Percentiles rank a stretch among this genome's conserved stretches.
These are phyloP conservation scores for Capromys pilorides DNA, from an alignment of 2,797 vertebrate species.

Conservation along the genomic window DNA sequence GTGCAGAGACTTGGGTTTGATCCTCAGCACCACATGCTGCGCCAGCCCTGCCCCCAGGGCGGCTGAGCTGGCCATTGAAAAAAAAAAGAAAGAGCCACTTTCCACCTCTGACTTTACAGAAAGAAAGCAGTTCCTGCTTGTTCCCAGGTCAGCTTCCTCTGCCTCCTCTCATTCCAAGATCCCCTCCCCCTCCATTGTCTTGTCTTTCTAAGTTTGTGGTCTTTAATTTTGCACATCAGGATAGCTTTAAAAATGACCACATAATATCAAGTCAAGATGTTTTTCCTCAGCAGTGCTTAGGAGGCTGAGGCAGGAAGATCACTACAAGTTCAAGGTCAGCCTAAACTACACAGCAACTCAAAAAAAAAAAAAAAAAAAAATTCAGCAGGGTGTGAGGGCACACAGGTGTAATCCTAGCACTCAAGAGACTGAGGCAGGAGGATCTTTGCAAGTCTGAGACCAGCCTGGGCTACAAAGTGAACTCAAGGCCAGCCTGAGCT, in stretches of 20 bases:
- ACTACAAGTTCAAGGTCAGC: neutral
- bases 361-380: too few relatives aligned
- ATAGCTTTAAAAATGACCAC: conserved; percentile 8
- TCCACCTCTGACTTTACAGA: neutral
- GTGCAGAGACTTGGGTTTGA: too few relatives aligned
- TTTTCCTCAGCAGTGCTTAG: neutral
- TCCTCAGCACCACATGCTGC: too few relatives aligned
- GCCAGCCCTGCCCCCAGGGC: too few relatives aligned
- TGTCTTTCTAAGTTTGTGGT: neutral
- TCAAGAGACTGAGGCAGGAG: too few relatives aligned
- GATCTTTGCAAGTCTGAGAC: too few relatives aligned
- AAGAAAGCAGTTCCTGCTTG: conserved; percentile 15
- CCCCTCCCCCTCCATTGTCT: neutral
- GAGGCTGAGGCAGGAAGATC: neutral
- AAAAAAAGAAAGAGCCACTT: neutral
- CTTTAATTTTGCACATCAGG: neutral
- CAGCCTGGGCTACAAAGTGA: too few relatives aligned
- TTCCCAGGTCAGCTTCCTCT: conserved; percentile 7
- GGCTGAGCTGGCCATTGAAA: too few relatives aligned
- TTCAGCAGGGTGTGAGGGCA: too few relatives aligned
- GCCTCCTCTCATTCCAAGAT: neutral
- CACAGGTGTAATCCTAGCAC: too few relatives aligned
- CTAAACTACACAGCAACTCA: too few relatives aligned
- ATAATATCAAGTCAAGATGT: neutral
- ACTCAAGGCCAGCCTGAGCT: too few relatives aligned